Evolutionary conservation across 2,888 invertebrate genomes (phyloP), one percentile per base, ranked within the genome.

Genomic region (Andrena camellia): DNA sequence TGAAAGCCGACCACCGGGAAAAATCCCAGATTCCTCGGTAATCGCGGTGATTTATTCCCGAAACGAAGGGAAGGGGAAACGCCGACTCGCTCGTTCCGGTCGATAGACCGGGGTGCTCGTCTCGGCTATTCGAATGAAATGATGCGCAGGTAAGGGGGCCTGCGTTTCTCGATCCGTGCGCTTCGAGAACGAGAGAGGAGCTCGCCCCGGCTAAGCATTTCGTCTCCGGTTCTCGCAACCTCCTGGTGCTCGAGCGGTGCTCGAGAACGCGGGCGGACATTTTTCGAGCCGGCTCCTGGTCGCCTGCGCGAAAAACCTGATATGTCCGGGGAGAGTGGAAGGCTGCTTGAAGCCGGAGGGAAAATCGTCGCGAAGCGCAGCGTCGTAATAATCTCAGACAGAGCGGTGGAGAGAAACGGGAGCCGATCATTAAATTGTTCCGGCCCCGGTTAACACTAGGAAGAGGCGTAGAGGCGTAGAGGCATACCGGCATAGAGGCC

Each of bases 351-450:
- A 20, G 52, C 60, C 13, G 4, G 69, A 17, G 13, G 71, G n/a
- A 59, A 48, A 74, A 81, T 67, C 71, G 81, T 78, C 63, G 83
- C 77, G 80, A 75, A 73, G 77, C 83, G 82, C 78, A 84, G 85
- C 85, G 85, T 89, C 90, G 90, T 91, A 92, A 92, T 92, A 91
- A 91, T 90, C 87, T 86, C 86, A 23, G 64, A 42, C 57, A 60
- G 77, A 78, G 70, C 77, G 85, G 76, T 64, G 84, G 80, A 83
- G 85, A 82, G 86, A 85, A 80, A 87, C 78, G 86, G 75, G 78
- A 79, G 81, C 69, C 91, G 93, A 92, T 93, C 93, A 93, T 93
- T 93, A 93, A 93, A 93, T 93, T 92, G 92, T 93, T 93, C 93
- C 93, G 91, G 92, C 90, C 86, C 85, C 91, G 92, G 90, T 93